phyloP scores from a whole-genome alignment of 2,888 invertebrate species.

The Aphidius colemani region DNA sequence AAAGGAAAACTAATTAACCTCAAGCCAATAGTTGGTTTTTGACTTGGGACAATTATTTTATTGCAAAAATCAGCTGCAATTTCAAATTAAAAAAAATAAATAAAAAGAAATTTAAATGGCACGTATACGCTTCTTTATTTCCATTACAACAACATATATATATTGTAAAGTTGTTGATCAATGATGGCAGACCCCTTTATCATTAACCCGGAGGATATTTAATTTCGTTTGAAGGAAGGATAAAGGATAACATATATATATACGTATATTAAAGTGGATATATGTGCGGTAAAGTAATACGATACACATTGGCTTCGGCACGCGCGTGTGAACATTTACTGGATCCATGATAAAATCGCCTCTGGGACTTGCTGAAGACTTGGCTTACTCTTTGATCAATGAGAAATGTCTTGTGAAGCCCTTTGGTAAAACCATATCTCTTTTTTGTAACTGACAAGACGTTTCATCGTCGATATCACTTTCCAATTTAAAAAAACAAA shows the following conservation, averaged over 20 bases:
- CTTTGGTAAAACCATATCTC: conserved; percentile 10
- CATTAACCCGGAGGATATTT: no score
- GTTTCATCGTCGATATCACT: conserved; percentile 6
- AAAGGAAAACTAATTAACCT: no score
- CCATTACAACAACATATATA: no score
- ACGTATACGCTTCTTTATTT: not conserved
- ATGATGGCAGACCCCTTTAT: no score
- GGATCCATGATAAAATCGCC: conserved; percentile 28
- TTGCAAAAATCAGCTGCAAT: no score
- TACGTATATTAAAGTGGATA: not conserved
- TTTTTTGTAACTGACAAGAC: conserved; percentile 14
- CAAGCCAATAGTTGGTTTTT: no score
- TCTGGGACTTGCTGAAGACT: conserved; percentile 20
- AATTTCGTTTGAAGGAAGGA: no score
- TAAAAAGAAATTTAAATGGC: not conserved
- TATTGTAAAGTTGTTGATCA: no score
- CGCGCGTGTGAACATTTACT: conserved; percentile 42
- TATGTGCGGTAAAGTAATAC: conserved; percentile 38
- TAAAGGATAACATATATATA: no score
- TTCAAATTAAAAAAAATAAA: no score
- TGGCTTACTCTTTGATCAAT: conserved; percentile 14
- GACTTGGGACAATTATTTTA: no score
- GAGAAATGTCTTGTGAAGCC: conserved; percentile 12
- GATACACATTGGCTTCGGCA: conserved; percentile 47
- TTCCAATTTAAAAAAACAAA: not conserved